Conservation (phyloP, 2,888 invertebrate species). For the Melinaea menophilus region DNA sequence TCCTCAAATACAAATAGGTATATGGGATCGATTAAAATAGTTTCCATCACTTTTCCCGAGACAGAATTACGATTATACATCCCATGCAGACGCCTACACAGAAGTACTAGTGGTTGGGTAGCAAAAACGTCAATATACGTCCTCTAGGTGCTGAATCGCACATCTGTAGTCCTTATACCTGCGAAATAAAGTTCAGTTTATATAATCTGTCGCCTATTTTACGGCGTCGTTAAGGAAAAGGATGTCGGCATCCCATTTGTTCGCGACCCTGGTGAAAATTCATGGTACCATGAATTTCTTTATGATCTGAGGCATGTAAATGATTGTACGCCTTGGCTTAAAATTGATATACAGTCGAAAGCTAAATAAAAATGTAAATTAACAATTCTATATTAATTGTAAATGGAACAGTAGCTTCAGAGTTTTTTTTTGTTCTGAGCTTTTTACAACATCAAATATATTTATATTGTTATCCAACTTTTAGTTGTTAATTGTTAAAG, state of each 20-base stretch:
- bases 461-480: no score
- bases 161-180: not conserved
- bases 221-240: slow-evolving; percentile 12
- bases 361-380: not conserved
- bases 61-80: slow-evolving; percentile 3
- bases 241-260: slow-evolving; percentile 12
- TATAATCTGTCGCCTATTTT: slow-evolving; percentile 18
- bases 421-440: no score
- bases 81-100: slow-evolving; percentile 1
- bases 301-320: slow-evolving; percentile 3
- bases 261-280: slow-evolving; percentile 7
- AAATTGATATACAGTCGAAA: not conserved
- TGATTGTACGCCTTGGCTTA: not conserved
- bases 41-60: not conserved
- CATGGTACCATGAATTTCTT: slow-evolving; percentile 3
- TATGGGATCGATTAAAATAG: slow-evolving; percentile 1
- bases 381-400: not conserved
- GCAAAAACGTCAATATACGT: slow-evolving; percentile 8
- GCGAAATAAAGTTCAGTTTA: not conserved
- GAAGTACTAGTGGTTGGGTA: slow-evolving; percentile 2
- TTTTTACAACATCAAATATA: no score
- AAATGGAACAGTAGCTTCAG: not conserved
- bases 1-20: not conserved
- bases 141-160: not conserved
- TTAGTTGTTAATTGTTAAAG: no score